A percentile compares a stretch with the other conserved stretches of the same genome.
These are phyloP conservation scores for Oryctolagus cuniculus DNA, from an alignment of 2,113 vertebrate species.

Conservation along the genomic window mOryCun1.1 NC_091445.1:81431501-81432000, in stretches of 20 bases:
- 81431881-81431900: neutral
- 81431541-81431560: slow-evolving; percentile 25
- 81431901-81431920: neutral
- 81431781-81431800: neutral
- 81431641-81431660: neutral
- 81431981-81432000: slow-evolving; percentile 13
- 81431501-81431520: neutral
- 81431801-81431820: neutral
- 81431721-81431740: neutral
- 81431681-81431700: neutral
- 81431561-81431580: neutral
- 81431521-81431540: neutral
- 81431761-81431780: neutral
- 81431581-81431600: neutral
- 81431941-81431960: neutral
- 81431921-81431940: neutral
- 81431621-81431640: neutral
- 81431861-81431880: neutral
- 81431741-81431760: neutral
- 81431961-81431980: slow-evolving; percentile 23
- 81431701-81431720: slow-evolving; percentile 41
- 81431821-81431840: neutral
- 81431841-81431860: slow-evolving; percentile 25
- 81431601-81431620: slow-evolving; percentile 38
- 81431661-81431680: neutral